These are phyloP conservation scores for Styela plicata DNA, from an alignment of 23 tunicate species.

Conservation along the genomic window DNA sequence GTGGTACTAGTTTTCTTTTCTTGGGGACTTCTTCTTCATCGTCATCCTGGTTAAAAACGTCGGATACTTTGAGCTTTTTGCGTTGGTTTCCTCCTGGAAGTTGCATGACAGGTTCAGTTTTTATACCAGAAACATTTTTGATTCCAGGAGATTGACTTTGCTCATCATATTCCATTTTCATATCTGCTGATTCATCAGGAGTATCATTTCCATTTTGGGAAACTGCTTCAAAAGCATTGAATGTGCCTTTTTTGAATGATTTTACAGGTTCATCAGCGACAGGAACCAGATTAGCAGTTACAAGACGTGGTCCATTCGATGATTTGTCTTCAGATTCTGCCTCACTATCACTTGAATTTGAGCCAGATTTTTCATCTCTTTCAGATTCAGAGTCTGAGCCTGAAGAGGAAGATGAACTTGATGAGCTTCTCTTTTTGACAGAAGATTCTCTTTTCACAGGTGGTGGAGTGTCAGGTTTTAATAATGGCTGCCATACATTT, in stretches of 20 bases:
- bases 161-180: constrained; percentile 16
- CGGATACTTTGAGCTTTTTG: constrained; percentile 77
- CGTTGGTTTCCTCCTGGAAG: constrained; percentile 29
- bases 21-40: constrained; percentile 93
- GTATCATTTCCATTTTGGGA: constrained; percentile 21
- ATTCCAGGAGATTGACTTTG: neutral
- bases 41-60: constrained; percentile 89
- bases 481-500: constrained; percentile 82
- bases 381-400: constrained; percentile 49
- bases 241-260: neutral
- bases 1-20: constrained; percentile 81
- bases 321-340: constrained; percentile 35
- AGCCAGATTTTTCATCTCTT: constrained; percentile 54
- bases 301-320: constrained; percentile 21
- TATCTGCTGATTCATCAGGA: neutral
- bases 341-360: constrained; percentile 65
- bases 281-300: constrained; percentile 27
- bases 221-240: constrained; percentile 3
- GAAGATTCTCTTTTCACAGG: constrained; percentile 35
- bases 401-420: constrained; percentile 56
- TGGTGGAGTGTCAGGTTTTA: constrained; percentile 92
- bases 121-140: neutral
- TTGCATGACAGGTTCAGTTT: constrained; percentile 29
- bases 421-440: constrained; percentile 17
- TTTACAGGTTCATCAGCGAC: constrained; percentile 15